Conservation (phyloP, 2,888 invertebrate species). For the Congeria kusceri region DNA sequence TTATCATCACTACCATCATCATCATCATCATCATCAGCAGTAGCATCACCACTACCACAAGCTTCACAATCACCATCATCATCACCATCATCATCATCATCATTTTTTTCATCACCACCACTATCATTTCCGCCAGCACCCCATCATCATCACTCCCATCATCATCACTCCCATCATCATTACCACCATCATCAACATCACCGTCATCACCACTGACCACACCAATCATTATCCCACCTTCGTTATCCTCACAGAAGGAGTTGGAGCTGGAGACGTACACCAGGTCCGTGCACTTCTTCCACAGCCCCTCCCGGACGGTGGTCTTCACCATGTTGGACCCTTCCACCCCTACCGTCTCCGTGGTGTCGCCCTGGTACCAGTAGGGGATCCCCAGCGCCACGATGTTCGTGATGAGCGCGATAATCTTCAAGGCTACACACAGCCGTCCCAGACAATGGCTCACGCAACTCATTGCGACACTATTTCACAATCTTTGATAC, state of each 20-base stretch:
- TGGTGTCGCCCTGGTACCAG: slow-evolving; percentile 50
- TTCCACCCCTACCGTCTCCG: slow-evolving; percentile 20
- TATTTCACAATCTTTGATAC: no score
- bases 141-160: neutral
- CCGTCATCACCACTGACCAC: no score
- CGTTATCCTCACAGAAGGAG: slow-evolving; percentile 50
- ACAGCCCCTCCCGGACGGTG: slow-evolving; percentile 52
- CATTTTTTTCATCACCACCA: slow-evolving; percentile 10
- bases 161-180: neutral
- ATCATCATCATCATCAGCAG: neutral
- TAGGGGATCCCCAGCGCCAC: slow-evolving; percentile 52
- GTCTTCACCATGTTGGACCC: slow-evolving; percentile 42
- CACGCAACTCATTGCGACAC: slow-evolving; percentile 6
- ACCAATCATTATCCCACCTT: slow-evolving; percentile 28
- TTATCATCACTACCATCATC: no score
- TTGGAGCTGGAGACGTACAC: slow-evolving; percentile 35
- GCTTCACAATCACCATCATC: slow-evolving; percentile 14
- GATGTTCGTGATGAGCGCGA: slow-evolving; percentile 40
- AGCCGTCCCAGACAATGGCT: slow-evolving; percentile 30
- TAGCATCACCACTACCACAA: neutral
- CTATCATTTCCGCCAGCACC: neutral
- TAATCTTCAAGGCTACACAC: slow-evolving; percentile 36
- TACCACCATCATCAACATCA: neutral
- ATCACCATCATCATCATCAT: slow-evolving; percentile 27
- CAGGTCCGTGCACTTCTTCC: slow-evolving; percentile 53